Conservation (phyloP, 2,113 vertebrate species). For the Morone saxatilis region DNA sequence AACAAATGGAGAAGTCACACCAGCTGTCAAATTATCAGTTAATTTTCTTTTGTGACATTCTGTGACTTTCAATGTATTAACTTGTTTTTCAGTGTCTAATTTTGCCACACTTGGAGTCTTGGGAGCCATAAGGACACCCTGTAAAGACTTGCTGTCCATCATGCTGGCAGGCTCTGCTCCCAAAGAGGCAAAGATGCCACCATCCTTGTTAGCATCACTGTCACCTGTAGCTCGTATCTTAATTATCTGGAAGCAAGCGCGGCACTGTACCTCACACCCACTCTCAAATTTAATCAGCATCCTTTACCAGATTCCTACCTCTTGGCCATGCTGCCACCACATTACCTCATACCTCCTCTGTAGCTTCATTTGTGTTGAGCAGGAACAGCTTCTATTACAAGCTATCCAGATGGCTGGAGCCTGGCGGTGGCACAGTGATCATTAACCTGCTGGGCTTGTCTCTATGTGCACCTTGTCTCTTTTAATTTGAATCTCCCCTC, state of each 20-base stretch:
- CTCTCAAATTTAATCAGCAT: slow-evolving; percentile 30
- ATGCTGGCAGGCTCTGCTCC: slow-evolving; percentile 4
- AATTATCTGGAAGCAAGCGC: slow-evolving; percentile 41
- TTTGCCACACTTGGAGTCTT: neutral
- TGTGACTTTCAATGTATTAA: slow-evolving; percentile 6
- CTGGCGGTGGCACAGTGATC: slow-evolving; percentile 37
- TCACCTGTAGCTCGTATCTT: slow-evolving; percentile 49
- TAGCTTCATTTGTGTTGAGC: slow-evolving; percentile 23
- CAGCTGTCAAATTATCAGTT: neutral
- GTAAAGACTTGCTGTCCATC: slow-evolving; percentile 15
- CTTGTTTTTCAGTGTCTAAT: neutral
- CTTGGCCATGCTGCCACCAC: slow-evolving; percentile 9
- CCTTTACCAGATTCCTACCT: slow-evolving; percentile 19
- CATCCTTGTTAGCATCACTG: slow-evolving; percentile 39
- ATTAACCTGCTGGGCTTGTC: slow-evolving; percentile 61
- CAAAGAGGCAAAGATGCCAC: neutral
- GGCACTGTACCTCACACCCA: slow-evolving; percentile 1
- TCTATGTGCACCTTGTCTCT: slow-evolving; percentile 40
- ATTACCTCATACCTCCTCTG: slow-evolving; percentile 19
- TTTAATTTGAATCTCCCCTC: slow-evolving; percentile 37
- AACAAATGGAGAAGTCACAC: neutral
- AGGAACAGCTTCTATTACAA: slow-evolving; percentile 38
- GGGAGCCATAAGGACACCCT: slow-evolving; percentile 19
- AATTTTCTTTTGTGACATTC: neutral
- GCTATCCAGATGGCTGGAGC: slow-evolving; percentile 59